Evolutionary conservation across 2,113 vertebrate genomes (phyloP).

Genomic region (Channa argus): DNA sequence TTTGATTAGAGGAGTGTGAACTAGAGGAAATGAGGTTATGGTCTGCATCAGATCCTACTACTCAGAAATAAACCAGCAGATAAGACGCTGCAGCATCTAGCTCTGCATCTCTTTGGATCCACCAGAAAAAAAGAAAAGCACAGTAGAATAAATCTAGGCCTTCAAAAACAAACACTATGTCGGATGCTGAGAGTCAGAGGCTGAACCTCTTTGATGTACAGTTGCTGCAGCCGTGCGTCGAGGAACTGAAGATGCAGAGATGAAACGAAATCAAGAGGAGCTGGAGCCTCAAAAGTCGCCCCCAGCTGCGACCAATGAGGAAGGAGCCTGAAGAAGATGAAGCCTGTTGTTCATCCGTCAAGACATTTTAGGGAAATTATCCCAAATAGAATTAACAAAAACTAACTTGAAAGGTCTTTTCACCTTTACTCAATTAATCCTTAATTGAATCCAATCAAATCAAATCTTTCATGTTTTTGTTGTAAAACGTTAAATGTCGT

Average conservation of each 20-base stretch:
- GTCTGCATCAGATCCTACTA: no score
- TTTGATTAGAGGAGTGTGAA: no score
- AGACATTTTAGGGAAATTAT: no score
- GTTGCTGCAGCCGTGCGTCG: constrained; percentile 6
- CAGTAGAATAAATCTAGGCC: background rate
- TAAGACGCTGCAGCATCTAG: no score
- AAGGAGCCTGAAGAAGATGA: constrained; percentile 6
- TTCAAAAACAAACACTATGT: constrained; percentile 38
- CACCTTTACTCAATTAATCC: no score
- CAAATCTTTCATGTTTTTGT: no score
- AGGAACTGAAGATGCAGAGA: constrained; percentile 36
- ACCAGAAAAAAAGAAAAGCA: background rate
- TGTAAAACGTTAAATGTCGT: no score
- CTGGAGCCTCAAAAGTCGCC: constrained; percentile 22
- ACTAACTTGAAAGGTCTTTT: no score
- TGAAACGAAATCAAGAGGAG: constrained; percentile 49
- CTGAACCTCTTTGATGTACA: constrained; percentile 41
- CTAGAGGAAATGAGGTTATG: no score
- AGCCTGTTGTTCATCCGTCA: background rate
- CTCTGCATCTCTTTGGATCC: background rate
- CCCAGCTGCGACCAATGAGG: constrained; percentile 23
- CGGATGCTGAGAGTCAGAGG: constrained; percentile 2
- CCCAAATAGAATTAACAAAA: no score
- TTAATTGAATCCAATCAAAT: no score
- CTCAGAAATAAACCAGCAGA: no score